phyloP scores from a whole-genome alignment of 2,113 vertebrate genomes.

The Triplophysa siluroides region DNA sequence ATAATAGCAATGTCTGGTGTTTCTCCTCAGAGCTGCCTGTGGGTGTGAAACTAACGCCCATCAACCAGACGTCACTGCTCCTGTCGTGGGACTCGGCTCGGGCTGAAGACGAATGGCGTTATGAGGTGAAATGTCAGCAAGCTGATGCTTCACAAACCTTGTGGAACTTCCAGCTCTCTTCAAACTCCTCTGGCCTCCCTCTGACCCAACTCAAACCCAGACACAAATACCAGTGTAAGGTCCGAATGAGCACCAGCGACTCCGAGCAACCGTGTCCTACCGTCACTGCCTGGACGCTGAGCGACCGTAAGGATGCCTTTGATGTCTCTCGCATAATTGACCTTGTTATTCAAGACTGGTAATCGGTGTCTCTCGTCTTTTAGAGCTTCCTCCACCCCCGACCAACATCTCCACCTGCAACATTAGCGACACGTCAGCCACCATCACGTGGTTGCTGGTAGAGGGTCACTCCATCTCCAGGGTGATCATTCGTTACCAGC shows the following conservation, averaged over 20 bases:
- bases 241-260: conserved; percentile 75
- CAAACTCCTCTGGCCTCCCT: conserved; percentile 73
- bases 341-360: neutral
- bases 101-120: conserved; percentile 74
- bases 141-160: conserved; percentile 59
- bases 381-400: conserved; percentile 82
- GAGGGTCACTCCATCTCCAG: conserved; percentile 85
- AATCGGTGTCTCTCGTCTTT: neutral
- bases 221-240: conserved; percentile 79
- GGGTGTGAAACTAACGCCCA: conserved; percentile 76
- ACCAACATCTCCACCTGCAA: conserved; percentile 80
- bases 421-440: conserved; percentile 80
- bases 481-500: conserved; percentile 82
- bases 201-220: conserved; percentile 76
- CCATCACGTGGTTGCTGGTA: conserved; percentile 78
- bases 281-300: conserved; percentile 82
- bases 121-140: conserved; percentile 76
- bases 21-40: conserved; percentile 73
- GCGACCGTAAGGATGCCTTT: conserved; percentile 77
- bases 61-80: conserved; percentile 75
- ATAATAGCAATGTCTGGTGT: neutral
- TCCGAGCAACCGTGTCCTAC: conserved; percentile 78
- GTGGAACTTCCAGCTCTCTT: conserved; percentile 64
- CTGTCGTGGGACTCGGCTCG: conserved; percentile 78
- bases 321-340: neutral